Conservation (phyloP, 2,888 invertebrate species). For the Boloria euphrosyne region DNA sequence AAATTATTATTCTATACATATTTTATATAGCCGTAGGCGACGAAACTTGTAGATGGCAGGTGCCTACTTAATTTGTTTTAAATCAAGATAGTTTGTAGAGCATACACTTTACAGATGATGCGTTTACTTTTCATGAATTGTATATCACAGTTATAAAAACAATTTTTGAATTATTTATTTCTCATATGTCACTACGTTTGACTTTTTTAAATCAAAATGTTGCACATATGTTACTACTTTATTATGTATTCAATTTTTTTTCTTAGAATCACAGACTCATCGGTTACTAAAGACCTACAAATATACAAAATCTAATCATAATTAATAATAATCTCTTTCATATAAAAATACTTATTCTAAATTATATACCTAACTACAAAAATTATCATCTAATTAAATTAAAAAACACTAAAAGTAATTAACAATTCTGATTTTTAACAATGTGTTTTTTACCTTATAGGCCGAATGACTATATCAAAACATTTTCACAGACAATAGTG, state of each 20-base stretch:
- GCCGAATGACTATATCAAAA: constrained; percentile 15
- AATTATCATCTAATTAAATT: background rate
- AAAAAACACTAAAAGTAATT: constrained; percentile 9
- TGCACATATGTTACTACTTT: no score
- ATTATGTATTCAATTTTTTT: background rate
- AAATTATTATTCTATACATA: no score
- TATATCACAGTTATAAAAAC: no score
- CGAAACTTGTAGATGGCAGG: no score
- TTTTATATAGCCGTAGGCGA: no score
- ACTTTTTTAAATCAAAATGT: no score
- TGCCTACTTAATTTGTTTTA: no score
- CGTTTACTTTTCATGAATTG: no score
- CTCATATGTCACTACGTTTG: no score
- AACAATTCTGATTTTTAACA: constrained; percentile 5
- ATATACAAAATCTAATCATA: constrained; percentile 9
- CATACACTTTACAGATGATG: no score
- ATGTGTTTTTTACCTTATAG: constrained; percentile 4
- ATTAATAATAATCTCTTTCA: constrained; percentile 16
- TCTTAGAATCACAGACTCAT: constrained; percentile 17
- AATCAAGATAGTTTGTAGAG: no score
- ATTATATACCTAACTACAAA: background rate
- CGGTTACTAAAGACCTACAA: background rate
- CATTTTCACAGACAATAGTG: constrained; percentile 4
- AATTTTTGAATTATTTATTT: no score
- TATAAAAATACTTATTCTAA: constrained; percentile 6